Percentiles rank a stretch among this genome's conserved stretches.
Evolutionary conservation across 2,888 invertebrate genomes (phyloP).

Genomic region (Eulithis prunata): DNA sequence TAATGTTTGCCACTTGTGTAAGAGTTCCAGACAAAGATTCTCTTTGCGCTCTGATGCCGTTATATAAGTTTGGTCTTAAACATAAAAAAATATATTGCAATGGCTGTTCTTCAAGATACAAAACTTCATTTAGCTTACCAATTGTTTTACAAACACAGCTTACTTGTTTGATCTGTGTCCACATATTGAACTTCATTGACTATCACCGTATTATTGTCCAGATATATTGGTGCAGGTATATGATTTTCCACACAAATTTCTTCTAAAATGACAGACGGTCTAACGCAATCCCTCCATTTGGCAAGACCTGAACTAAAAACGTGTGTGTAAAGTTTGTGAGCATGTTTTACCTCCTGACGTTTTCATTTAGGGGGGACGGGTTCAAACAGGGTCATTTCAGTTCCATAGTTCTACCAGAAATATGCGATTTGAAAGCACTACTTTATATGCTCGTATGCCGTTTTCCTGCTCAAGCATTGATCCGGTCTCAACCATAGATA

Average conservation of each 20-base stretch:
- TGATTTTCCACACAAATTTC: constrained; percentile 88
- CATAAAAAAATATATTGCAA: background rate
- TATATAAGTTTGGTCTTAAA: constrained; percentile 48
- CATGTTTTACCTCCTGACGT: no score
- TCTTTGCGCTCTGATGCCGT: constrained; percentile 85
- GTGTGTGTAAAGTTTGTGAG: no score
- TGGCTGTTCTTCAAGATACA: no score
- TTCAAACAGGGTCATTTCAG: no score
- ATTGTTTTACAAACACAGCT: constrained; percentile 18
- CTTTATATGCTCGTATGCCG: no score
- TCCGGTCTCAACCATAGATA: no score
- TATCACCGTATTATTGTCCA: constrained; percentile 56
- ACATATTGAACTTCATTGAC: constrained; percentile 68
- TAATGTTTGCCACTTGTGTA: constrained; percentile 90
- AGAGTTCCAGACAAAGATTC: constrained; percentile 89
- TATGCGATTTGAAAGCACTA: no score
- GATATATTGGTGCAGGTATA: constrained; percentile 56
- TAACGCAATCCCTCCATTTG: constrained; percentile 90
- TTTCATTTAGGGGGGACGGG: no score
- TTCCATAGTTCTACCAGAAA: no score
- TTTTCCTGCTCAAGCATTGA: no score
- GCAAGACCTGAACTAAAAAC: constrained; percentile 85
- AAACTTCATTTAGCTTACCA: no score
- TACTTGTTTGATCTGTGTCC: constrained; percentile 52
- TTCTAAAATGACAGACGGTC: constrained; percentile 89